Evolutionary conservation across 2,888 invertebrate species (phyloP).

Genomic region (Hofmannophila pseudospretella): DNA sequence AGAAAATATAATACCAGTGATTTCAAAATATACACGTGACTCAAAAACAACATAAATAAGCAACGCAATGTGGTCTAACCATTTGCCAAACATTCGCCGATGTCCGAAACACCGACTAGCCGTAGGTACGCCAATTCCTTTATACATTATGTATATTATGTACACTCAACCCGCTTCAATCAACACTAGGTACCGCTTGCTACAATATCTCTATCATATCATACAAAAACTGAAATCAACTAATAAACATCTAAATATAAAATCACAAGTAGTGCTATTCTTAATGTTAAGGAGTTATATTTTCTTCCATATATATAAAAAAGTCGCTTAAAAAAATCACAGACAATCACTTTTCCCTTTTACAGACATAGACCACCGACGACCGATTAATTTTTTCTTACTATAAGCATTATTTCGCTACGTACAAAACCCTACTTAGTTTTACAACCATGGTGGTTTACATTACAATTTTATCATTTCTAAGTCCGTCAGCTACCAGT

Average conservation of each 20-base stretch:
- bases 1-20: no score
- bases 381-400: conserved; percentile 60
- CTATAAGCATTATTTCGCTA: conserved; percentile 69
- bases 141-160: conserved; percentile 44
- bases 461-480: conserved; percentile 37
- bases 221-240: conserved; percentile 70
- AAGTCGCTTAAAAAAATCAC: conserved; percentile 80
- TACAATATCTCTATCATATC: conserved; percentile 50
- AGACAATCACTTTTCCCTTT: conserved; percentile 77
- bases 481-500: conserved; percentile 38
- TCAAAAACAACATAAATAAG: conserved; percentile 40
- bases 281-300: conserved; percentile 76
- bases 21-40: conserved; percentile 37
- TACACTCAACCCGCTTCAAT: conserved; percentile 67
- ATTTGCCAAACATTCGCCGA: conserved; percentile 47
- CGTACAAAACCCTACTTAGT: conserved; percentile 76
- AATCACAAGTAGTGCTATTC: conserved; percentile 79
- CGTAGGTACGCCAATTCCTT: conserved; percentile 40
- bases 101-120: conserved; percentile 25
- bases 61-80: conserved; percentile 62
- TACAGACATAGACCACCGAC: conserved; percentile 76
- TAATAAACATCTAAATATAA: conserved; percentile 72
- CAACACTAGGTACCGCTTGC: conserved; percentile 45
- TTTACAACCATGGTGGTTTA: conserved; percentile 77
- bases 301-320: conserved; percentile 75